These are phyloP conservation scores for Listrodromus nycthemerus DNA, from an alignment of 2,888 invertebrate genomes.

Conservation along the genomic window DNA sequence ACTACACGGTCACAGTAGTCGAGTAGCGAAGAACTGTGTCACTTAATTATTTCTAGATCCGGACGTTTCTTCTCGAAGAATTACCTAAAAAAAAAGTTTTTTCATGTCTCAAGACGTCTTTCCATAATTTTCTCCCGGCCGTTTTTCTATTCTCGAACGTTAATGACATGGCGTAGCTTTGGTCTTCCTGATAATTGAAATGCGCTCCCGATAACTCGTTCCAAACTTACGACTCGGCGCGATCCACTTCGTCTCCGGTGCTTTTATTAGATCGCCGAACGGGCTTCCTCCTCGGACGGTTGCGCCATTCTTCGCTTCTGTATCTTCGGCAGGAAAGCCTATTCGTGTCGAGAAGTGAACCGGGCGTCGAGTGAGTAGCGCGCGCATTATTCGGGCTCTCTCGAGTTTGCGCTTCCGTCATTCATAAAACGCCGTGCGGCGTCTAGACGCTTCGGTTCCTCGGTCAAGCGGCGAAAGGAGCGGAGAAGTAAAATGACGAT, in stretches of 20 bases:
- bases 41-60: conserved; percentile 56
- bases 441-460: conserved; percentile 34
- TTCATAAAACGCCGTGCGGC: conserved; percentile 53
- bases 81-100: conserved; percentile 1
- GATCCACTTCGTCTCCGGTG: conserved; percentile 19
- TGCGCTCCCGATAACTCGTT: neutral
- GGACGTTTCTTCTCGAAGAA: conserved; percentile 9
- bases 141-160: conserved; percentile 12
- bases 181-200: conserved; percentile 20
- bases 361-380: neutral
- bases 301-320: conserved; percentile 3
- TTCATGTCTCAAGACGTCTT: too few species aligned
- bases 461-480: conserved; percentile 13
- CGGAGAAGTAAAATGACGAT: conserved; percentile 21
- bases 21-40: conserved; percentile 36
- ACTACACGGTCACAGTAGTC: neutral
- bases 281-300: conserved; percentile 16
- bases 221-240: neutral
- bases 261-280: conserved; percentile 27
- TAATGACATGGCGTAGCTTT: neutral
- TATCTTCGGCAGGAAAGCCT: neutral
- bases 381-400: conserved; percentile 35
- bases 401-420: conserved; percentile 45
- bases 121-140: neutral
- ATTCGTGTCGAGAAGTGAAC: neutral